Percentiles rank a stretch among this genome's conserved stretches.
These are phyloP conservation scores for Cybosia mesomella DNA, from an alignment of 2,888 invertebrate genomes.

Conservation along the genomic window DNA sequence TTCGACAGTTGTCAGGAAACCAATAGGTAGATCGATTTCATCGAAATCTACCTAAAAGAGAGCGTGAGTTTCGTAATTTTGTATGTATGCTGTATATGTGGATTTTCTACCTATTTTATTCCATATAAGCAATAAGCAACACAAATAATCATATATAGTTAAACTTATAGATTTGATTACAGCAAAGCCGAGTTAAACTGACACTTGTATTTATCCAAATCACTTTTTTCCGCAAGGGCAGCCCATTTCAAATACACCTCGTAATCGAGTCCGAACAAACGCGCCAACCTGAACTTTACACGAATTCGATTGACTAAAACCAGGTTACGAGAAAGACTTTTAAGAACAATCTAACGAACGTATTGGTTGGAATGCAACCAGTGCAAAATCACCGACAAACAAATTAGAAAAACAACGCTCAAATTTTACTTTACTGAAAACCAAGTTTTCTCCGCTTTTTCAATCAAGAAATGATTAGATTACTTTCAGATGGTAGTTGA, in stretches of 20 bases:
- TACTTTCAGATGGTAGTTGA: slow-evolving; percentile 39
- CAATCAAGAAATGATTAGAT: slow-evolving; percentile 40
- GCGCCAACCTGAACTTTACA: slow-evolving; percentile 40
- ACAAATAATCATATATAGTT: background rate
- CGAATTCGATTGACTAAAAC: slow-evolving; percentile 43
- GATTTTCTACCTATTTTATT: no score
- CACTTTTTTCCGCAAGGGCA: slow-evolving; percentile 41
- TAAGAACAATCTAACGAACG: slow-evolving; percentile 27
- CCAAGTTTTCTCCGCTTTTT: slow-evolving; percentile 30
- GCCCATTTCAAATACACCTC: slow-evolving; percentile 44
- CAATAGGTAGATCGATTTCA: no score
- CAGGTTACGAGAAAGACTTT: slow-evolving; percentile 37
- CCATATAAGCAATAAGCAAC: no score
- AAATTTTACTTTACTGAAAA: slow-evolving; percentile 23
- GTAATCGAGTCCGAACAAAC: slow-evolving; percentile 35
- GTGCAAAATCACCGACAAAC: slow-evolving; percentile 26
- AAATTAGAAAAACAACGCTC: slow-evolving; percentile 22
- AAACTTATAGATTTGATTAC: background rate
- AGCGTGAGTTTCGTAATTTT: no score
- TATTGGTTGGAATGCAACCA: slow-evolving; percentile 15
- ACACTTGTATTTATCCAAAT: slow-evolving; percentile 29
- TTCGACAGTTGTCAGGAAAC: no score
- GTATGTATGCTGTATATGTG: no score
- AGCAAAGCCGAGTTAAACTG: slow-evolving; percentile 15
- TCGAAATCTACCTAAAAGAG: no score